Conservation (phyloP, 2,113 vertebrate genomes). For the Podarcis raffonei region DNA sequence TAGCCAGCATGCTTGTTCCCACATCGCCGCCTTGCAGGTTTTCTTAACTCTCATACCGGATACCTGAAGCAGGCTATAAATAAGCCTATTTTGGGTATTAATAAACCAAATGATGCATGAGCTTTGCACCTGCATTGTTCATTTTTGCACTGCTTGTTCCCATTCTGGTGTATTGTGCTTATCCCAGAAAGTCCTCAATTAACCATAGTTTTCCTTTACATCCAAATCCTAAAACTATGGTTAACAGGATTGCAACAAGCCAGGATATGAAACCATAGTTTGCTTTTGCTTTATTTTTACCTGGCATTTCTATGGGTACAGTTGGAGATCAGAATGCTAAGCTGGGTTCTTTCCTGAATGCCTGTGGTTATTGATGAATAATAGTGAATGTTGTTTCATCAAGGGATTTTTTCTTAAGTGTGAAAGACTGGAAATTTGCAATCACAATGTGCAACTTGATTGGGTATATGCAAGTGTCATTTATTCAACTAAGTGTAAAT, state of each 20-base stretch:
- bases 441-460: neutral
- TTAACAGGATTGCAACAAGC: neutral
- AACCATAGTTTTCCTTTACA: neutral
- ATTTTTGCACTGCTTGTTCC: neutral
- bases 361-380: neutral
- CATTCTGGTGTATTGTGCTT: neutral
- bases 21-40: too few relatives aligned
- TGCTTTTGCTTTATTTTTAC: neutral
- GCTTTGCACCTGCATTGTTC: neutral
- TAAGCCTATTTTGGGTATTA: neutral
- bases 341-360: constrained; percentile 31
- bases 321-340: constrained; percentile 37
- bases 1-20: too few relatives aligned
- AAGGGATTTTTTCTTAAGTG: neutral
- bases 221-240: neutral
- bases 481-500: neutral
- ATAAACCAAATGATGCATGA: neutral
- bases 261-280: neutral
- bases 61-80: too few relatives aligned
- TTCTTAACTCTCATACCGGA: too few relatives aligned
- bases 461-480: neutral
- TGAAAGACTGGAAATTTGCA: too few relatives aligned
- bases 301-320: constrained; percentile 16
- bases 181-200: neutral
- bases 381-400: constrained; percentile 3